phyloP scores from a whole-genome alignment of 1,140 invertebrate species.

The Drosophila aff. region DNA sequence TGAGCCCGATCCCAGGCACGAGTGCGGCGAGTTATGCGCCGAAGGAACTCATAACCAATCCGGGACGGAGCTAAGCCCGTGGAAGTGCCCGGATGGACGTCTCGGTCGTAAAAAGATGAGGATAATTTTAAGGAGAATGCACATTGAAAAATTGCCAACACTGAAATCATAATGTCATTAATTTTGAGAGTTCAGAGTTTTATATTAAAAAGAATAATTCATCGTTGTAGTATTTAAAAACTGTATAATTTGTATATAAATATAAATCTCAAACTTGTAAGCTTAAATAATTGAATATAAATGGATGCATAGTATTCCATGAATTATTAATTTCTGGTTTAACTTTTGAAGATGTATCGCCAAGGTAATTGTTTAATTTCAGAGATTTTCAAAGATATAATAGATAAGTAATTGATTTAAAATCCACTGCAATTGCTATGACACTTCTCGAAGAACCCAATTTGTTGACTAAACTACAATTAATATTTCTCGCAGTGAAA shows the following conservation, averaged over 20 bases:
- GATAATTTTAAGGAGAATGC: conserved; percentile 10
- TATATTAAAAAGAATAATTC: not conserved
- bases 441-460: not conserved
- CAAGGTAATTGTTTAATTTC: not conserved
- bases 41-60: conserved; percentile 61
- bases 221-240: not conserved
- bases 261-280: no score
- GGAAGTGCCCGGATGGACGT: conserved; percentile 55
- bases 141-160: not conserved
- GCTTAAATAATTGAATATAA: no score
- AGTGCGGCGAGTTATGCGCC: conserved; percentile 67
- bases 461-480: not conserved
- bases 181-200: not conserved
- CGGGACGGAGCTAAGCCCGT: conserved; percentile 60
- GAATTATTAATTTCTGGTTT: not conserved
- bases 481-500: conserved; percentile 22
- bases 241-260: not conserved
- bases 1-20: conserved; percentile 65
- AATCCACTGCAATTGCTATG: not conserved
- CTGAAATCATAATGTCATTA: no score
- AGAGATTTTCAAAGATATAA: not conserved
- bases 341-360: not conserved
- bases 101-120: conserved; percentile 65
- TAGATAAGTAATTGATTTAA: not conserved
- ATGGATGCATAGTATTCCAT: no score